Conservation (phyloP, 1,140 invertebrate genomes). For the Mamestra configurata region DNA sequence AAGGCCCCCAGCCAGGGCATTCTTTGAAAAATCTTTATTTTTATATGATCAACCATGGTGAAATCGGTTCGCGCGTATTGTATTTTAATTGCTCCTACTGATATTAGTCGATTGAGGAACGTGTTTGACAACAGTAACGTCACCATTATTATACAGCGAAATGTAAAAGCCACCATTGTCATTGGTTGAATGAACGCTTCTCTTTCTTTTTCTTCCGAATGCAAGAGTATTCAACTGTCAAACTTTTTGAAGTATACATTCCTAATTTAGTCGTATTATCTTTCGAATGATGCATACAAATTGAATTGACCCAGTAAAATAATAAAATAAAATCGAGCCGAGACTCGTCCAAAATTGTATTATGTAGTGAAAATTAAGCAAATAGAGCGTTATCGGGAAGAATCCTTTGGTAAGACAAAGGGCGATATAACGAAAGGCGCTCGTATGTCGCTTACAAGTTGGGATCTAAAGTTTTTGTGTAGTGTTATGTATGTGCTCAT, state of each 20-base stretch:
- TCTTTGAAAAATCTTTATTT: too few species aligned
- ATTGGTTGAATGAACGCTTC: neutral
- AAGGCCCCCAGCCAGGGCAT: too few species aligned
- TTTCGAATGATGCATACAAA: conserved; percentile 56
- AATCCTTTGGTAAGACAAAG: conserved; percentile 69
- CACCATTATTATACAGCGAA: conserved; percentile 41
- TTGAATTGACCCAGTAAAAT: conserved; percentile 60
- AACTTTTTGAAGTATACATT: neutral
- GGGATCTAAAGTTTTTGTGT: conserved; percentile 65
- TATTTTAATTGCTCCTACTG: neutral
- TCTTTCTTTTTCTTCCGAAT: conserved; percentile 1
- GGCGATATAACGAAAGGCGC: conserved; percentile 44
- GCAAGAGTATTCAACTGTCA: conserved; percentile 32
- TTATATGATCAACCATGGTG: too few species aligned
- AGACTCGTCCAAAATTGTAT: conserved; percentile 61
- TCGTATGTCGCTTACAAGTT: conserved; percentile 55
- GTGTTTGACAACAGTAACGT: conserved; percentile 26
- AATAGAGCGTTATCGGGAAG: conserved; percentile 66
- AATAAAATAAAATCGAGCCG: conserved; percentile 60
- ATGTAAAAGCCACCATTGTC: neutral
- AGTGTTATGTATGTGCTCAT: conserved; percentile 65
- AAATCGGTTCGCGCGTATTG: too few species aligned
- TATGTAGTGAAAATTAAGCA: conserved; percentile 75
- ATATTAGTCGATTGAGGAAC: neutral
- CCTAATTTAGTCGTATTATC: conserved; percentile 19